A percentile compares a stretch with the other conserved stretches of the same genome.
Evolutionary conservation across 1,140 invertebrate species (phyloP).

Genomic region (Sitophilus oryzae): DNA sequence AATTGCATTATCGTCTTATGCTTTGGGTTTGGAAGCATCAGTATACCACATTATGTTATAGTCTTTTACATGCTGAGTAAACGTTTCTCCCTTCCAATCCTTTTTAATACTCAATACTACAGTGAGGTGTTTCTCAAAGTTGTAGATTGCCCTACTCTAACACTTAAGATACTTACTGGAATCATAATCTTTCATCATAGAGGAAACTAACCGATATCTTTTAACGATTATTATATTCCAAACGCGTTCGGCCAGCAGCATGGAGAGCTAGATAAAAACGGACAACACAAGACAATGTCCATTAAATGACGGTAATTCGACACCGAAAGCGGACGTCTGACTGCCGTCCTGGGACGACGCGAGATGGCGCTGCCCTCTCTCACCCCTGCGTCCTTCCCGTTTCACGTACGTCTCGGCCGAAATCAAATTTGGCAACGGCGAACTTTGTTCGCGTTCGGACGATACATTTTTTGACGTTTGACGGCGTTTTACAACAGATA

Average conservation of each 20-base stretch:
- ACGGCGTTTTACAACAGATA: background rate
- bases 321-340: slow-evolving; percentile 33
- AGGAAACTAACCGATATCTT: too few relatives aligned
- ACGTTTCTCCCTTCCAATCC: too few relatives aligned
- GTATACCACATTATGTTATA: too few relatives aligned
- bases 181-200: too few relatives aligned
- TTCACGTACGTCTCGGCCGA: slow-evolving; percentile 14
- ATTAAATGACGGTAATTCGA: slow-evolving; percentile 38
- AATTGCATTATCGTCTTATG: too few relatives aligned
- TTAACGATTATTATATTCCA: slow-evolving; percentile 1
- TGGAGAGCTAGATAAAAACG: background rate
- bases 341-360: slow-evolving; percentile 27
- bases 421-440: slow-evolving; percentile 15
- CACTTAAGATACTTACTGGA: too few relatives aligned
- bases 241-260: background rate
- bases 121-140: too few relatives aligned
- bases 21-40: too few relatives aligned
- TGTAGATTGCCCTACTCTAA: too few relatives aligned
- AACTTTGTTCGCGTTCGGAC: too few relatives aligned
- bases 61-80: too few relatives aligned
- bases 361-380: slow-evolving; percentile 21
- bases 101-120: too few relatives aligned
- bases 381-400: slow-evolving; percentile 27
- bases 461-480: background rate
- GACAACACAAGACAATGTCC: slow-evolving; percentile 33